Evolutionary conservation across 1,140 invertebrate genomes (phyloP).

Genomic region (Philopotamus ludificatus): DNA sequence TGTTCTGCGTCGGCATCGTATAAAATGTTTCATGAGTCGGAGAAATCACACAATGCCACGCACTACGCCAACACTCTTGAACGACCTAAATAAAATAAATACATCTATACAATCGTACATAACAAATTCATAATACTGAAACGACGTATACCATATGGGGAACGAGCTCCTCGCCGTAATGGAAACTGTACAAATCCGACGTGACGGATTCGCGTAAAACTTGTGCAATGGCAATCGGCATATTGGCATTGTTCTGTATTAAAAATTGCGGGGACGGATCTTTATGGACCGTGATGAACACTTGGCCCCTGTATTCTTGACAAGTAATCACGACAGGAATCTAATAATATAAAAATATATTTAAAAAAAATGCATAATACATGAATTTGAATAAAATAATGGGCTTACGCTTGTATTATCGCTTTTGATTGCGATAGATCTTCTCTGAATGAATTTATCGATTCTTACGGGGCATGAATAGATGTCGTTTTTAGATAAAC

Average conservation of each 20-base stretch:
- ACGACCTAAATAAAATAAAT: conserved; percentile 43
- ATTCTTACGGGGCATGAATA: conserved; percentile 59
- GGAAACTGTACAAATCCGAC: conserved; percentile 3
- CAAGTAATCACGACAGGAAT: conserved; percentile 56
- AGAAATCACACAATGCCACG: conserved; percentile 45
- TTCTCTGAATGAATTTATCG: conserved; percentile 52
- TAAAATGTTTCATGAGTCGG: conserved; percentile 44
- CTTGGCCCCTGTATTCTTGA: conserved; percentile 58
- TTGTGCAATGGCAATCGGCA: conserved; percentile 32
- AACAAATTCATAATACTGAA: neutral
- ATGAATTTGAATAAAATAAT: conserved; percentile 13
- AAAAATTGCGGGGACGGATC: conserved; percentile 61
- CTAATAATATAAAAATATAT: conserved; percentile 33
- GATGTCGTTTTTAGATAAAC: conserved; percentile 21
- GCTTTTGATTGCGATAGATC: conserved; percentile 49
- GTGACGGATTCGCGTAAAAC: conserved; percentile 5
- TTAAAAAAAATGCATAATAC: neutral
- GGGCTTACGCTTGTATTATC: conserved; percentile 39
- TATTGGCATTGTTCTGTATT: conserved; percentile 35
- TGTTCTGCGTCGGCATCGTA: conserved; percentile 46
- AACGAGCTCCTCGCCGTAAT: conserved; percentile 32
- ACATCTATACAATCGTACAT: conserved; percentile 41
- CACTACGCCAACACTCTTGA: conserved; percentile 44
- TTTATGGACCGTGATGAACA: conserved; percentile 59
- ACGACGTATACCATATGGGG: conserved; percentile 42